Percentiles rank a stretch among this genome's conserved stretches.
Conservation (phyloP, 2,113 vertebrate genomes). For the Nettapus auritus region DNA sequence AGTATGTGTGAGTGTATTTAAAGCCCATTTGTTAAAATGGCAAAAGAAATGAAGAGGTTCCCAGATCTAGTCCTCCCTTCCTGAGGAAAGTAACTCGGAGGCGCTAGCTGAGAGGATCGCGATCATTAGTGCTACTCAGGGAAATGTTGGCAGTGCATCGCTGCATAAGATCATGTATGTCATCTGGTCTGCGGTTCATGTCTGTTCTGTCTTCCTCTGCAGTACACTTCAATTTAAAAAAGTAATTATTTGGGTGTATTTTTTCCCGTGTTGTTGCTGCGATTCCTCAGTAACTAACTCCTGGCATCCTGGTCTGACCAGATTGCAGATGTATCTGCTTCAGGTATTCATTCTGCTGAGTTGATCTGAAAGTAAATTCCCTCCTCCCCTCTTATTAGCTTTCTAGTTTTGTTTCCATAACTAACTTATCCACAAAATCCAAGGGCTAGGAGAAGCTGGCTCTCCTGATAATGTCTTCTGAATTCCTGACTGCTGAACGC, state of each 20-base stretch:
- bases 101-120: not conserved
- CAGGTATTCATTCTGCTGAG: conserved; percentile 19
- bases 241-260: not conserved
- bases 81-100: not conserved
- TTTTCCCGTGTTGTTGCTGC: not conserved
- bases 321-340: not conserved
- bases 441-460: conserved; percentile 30
- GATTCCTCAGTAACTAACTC: not conserved
- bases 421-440: conserved; percentile 52
- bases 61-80: not conserved
- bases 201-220: not conserved
- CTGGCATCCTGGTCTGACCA: conserved; percentile 8
- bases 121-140: not conserved
- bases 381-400: not conserved
- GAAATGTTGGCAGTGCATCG: not conserved
- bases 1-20: not conserved
- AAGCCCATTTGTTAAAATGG: not conserved
- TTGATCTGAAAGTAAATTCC: conserved; percentile 1
- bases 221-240: not conserved
- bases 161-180: not conserved
- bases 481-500: conserved; percentile 71
- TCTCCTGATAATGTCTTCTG: conserved; percentile 42
- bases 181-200: not conserved
- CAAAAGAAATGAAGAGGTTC: not conserved
- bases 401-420: conserved; percentile 59